Percentiles rank a stretch among this genome's conserved stretches.
These are phyloP conservation scores for Chaitophorus viminalis DNA, from an alignment of 2,888 invertebrate genomes.

Conservation along the genomic window DNA sequence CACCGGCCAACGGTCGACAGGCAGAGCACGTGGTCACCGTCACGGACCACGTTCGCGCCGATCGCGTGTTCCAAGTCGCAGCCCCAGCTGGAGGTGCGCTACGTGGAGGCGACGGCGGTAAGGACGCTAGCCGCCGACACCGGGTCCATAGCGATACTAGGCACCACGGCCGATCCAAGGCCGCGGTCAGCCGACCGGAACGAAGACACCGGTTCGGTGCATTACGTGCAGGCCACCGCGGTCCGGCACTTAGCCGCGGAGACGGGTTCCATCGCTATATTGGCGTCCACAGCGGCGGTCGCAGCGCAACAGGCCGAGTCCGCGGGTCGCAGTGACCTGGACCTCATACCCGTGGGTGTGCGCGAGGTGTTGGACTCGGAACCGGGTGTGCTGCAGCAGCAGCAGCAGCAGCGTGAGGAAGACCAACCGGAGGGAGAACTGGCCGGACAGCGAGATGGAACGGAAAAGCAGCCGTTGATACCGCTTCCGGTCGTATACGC, in stretches of 20 bases:
- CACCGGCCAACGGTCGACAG: background rate
- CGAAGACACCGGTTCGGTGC: background rate
- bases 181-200: background rate
- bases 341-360: constrained; percentile 25
- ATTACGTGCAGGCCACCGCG: background rate
- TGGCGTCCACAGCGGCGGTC: background rate
- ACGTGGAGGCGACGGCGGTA: constrained; percentile 65
- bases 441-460: background rate
- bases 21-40: background rate
- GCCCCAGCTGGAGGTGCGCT: constrained; percentile 47
- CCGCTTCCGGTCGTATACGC: constrained; percentile 28
- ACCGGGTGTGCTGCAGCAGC: background rate
- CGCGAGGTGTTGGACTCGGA: constrained; percentile 5
- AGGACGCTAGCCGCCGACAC: constrained; percentile 64
- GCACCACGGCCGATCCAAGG: background rate
- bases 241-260: background rate
- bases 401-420: background rate
- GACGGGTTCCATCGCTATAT: background rate
- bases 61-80: background rate
- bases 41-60: too few species aligned
- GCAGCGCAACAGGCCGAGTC: background rate
- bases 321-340: background rate
- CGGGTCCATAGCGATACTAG: constrained; percentile 22
- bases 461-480: background rate
- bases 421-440: background rate